Conservation (phyloP, 1,140 invertebrate species). For the Olivierus martensii region DNA sequence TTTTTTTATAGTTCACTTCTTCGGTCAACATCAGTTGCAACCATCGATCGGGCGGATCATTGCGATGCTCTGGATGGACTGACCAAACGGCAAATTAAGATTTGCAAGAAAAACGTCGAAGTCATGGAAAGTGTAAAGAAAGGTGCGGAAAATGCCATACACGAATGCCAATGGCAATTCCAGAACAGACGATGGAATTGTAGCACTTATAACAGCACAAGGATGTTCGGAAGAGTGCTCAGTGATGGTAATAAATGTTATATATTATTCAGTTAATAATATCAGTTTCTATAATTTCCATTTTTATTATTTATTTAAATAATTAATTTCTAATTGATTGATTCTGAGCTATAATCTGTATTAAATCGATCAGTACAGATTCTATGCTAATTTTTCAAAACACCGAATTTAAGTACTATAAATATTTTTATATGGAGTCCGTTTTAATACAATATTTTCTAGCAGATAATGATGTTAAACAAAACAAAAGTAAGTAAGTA, state of each 20-base stretch:
- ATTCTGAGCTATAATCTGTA: too few species aligned
- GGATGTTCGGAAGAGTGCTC: conserved; percentile 8
- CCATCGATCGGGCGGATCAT: conserved; percentile 5
- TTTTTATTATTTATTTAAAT: too few species aligned
- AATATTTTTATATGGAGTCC: too few species aligned
- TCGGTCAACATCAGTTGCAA: conserved; percentile 8
- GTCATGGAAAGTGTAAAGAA: conserved; percentile 41
- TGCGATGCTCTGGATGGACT: conserved; percentile 20
- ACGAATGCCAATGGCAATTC: conserved; percentile 83
- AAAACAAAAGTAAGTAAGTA: too few species aligned
- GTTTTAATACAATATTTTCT: too few species aligned
- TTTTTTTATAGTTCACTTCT: conserved; percentile 2
- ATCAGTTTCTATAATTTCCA: too few species aligned
- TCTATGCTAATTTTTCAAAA: too few species aligned
- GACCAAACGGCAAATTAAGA: conserved; percentile 23
- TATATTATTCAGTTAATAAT: too few species aligned
- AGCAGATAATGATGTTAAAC: too few species aligned
- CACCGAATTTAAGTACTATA: too few species aligned
- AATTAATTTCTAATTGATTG: too few species aligned
- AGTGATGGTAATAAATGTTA: conserved; percentile 4
- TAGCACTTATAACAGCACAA: conserved; percentile 18
- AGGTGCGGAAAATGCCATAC: conserved; percentile 63
- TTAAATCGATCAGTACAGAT: too few species aligned
- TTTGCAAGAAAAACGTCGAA: conserved; percentile 30
- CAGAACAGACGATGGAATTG: conserved; percentile 78